Percentiles rank a stretch among this genome's conserved stretches.
phyloP scores from a whole-genome alignment of 2,797 vertebrate species.

The Phrynocephalus vlangalii region DNA sequence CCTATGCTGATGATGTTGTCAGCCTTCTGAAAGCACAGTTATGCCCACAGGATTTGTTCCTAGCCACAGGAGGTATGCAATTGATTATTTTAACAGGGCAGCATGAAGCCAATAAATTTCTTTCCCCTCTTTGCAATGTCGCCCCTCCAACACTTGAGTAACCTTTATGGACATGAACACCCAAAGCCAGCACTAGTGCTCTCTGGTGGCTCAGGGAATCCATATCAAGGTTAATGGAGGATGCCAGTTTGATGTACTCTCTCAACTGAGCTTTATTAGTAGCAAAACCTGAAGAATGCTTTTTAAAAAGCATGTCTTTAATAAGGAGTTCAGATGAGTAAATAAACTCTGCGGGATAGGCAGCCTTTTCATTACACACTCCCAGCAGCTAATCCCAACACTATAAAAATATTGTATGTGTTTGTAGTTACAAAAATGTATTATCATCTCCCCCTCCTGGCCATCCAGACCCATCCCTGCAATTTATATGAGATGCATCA shows the following conservation, averaged over 20 bases:
- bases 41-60: not conserved
- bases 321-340: not conserved
- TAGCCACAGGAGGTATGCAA: not conserved
- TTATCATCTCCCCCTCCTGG: not conserved
- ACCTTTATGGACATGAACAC: not conserved
- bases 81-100: not conserved
- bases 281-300: not conserved
- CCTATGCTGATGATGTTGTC: too few species aligned
- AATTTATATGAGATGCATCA: not conserved
- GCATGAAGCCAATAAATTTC: not conserved
- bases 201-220: constrained; percentile 17
- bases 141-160: not conserved
- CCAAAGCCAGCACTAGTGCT: not conserved
- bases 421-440: not conserved
- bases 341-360: constrained; percentile 36
- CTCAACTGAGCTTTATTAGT: not conserved
- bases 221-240: not conserved
- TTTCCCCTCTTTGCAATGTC: not conserved
- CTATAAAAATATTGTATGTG: not conserved
- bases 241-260: not conserved
- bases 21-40: too few species aligned
- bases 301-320: not conserved
- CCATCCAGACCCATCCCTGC: not conserved
- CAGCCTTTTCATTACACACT: constrained; percentile 30
- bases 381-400: not conserved